A percentile compares a stretch with the other conserved stretches of the same genome.
These are phyloP conservation scores for Alexandromys fortis DNA, from an alignment of 2,113 vertebrate species.

Conservation along the genomic window DNA sequence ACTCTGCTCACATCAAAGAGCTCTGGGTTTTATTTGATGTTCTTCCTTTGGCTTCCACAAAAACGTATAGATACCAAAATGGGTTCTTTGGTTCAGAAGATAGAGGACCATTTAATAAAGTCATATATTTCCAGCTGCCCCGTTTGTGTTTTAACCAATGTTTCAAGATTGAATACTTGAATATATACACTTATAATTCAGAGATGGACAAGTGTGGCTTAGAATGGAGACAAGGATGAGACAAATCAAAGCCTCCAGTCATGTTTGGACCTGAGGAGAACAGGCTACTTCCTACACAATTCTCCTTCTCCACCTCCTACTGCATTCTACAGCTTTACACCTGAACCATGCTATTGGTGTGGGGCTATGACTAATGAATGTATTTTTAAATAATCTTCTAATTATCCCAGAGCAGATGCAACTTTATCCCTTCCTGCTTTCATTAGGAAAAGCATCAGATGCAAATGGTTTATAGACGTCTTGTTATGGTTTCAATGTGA, in stretches of 20 bases:
- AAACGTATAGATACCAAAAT: background rate
- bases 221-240: background rate
- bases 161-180: background rate
- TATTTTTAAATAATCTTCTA: background rate
- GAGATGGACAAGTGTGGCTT: background rate
- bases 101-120: background rate
- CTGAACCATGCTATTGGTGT: background rate
- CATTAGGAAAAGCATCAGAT: constrained; percentile 24
- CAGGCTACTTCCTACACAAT: background rate
- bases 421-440: background rate
- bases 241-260: background rate
- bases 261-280: background rate
- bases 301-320: background rate
- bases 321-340: background rate
- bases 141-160: background rate
- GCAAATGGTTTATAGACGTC: background rate
- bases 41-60: background rate
- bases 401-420: background rate
- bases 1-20: background rate
- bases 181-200: background rate
- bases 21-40: background rate
- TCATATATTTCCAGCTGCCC: background rate
- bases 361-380: background rate
- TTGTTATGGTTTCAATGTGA: background rate
- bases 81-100: background rate